A percentile compares a stretch with the other conserved stretches of the same genome.
Conservation (phyloP, 2,797 vertebrate genomes). For the Hypotaenidia philippensis region DNA sequence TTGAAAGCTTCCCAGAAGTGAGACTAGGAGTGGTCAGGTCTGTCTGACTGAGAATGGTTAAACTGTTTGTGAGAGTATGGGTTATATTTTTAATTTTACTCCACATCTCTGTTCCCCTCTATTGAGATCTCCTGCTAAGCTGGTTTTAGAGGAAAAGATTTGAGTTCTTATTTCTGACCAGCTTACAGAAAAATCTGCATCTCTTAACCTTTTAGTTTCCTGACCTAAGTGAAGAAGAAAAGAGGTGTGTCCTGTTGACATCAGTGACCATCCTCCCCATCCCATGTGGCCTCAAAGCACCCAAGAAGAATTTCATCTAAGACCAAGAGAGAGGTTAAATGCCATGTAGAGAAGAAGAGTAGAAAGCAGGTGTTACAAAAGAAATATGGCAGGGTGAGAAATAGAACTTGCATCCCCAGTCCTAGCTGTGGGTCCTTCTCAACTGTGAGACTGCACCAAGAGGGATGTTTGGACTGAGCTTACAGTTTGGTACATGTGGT, state of each 20-base stretch:
- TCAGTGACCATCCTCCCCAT: background rate
- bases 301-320: background rate
- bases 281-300: background rate
- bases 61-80: background rate
- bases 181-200: background rate
- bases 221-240: background rate
- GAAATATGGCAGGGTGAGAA: background rate
- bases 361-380: background rate
- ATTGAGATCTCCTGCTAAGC: background rate
- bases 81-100: background rate
- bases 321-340: background rate
- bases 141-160: background rate
- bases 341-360: fast-evolving
- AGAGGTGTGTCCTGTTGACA: background rate
- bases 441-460: background rate
- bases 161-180: background rate
- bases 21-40: background rate
- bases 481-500: background rate
- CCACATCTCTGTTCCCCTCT: background rate
- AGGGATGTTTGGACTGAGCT: background rate
- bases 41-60: background rate
- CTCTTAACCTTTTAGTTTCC: background rate
- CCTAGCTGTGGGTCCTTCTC: background rate
- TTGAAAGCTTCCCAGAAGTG: background rate
- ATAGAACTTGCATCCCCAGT: background rate